Conservation (phyloP, 2,888 invertebrate genomes). For the Leptinotarsa peninsularis region DNA sequence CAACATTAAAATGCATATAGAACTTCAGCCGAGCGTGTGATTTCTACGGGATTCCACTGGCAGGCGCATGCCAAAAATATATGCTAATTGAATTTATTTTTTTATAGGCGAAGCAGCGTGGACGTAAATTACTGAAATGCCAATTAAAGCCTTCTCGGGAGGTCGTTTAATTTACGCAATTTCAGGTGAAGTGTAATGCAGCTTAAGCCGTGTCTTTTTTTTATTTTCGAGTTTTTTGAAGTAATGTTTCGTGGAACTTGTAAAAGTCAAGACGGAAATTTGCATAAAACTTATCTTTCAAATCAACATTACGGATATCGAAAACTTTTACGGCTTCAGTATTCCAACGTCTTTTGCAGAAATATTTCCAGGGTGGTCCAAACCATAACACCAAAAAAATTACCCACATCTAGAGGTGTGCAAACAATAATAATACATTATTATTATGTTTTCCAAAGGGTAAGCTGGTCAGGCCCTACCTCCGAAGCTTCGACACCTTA, state of each 20-base stretch:
- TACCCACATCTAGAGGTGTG: too few species aligned
- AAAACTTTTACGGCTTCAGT: too few species aligned
- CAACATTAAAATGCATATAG: slow-evolving; percentile 30
- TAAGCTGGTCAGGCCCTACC: too few species aligned
- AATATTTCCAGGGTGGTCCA: too few species aligned
- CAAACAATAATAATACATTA: too few species aligned
- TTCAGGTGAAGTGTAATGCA: slow-evolving; percentile 13
- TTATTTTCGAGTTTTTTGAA: slow-evolving; percentile 6
- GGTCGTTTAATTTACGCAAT: slow-evolving; percentile 11
- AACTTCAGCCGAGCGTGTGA: slow-evolving; percentile 19
- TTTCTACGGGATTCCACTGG: slow-evolving; percentile 29
- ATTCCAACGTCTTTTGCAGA: too few species aligned
- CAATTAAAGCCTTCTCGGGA: slow-evolving; percentile 22
- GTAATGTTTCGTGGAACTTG: neutral
- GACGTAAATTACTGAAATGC: slow-evolving; percentile 19
- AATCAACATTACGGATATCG: too few species aligned
- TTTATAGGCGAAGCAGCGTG: slow-evolving; percentile 22
- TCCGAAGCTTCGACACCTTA: too few species aligned
- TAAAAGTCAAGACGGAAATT: neutral
- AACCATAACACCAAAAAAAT: too few species aligned
- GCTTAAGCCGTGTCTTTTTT: neutral
- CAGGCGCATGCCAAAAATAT: slow-evolving; percentile 34
- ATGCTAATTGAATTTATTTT: slow-evolving; percentile 36
- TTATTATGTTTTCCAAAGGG: too few species aligned
- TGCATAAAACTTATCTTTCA: too few species aligned